Evolutionary conservation across 2,113 vertebrate species (phyloP), one percentile per base, ranked within the genome.

Genomic region (Sinocyclocheilus anshuiensis): DNA sequence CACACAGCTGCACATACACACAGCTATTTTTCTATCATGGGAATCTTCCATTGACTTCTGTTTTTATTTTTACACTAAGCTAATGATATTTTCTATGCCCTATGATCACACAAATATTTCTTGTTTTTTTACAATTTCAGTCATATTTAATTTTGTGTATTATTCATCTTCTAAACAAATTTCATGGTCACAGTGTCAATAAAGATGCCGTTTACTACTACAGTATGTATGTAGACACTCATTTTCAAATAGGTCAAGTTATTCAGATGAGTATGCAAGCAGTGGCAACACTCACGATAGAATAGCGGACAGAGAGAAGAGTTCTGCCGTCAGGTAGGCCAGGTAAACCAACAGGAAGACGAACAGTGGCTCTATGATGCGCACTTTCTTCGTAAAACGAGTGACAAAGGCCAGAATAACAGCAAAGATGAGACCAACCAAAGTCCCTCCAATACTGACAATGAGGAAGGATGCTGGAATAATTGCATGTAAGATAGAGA

Each of bases 331-430:
- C 1, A 99, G 97, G 93, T 99, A 98, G 0, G 98, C 97, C 16
- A 98, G 93, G 50, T 98, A 99, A 89, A 97, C 97, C 89, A 99
- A 94, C 89, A 99, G 96, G 94, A 99, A 97, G 91, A 99, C 92
- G 4, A 99, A 96, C 89, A 98, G 96, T 0, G 98, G 98, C 95
- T 99, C 98, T n/a, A 99, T 98, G 95, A 98, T 99, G 63, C 97
- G 97, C 81, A 99, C 98, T 4, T 96, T 97, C 93, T 99, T 99
- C 84, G 97, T 99, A 94, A 99, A 99, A 12, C 97, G 95, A 0
- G 97, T 99, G 94, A 97, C 95, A 88, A 99, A 96, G 84, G 97
- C 96, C 86, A 99, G 92, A 87, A 99, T 92, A 93, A 98, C 95
- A 10, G 98, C 98, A 0, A 99, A 99, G 86, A 98, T 94, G 91